Evolutionary conservation across 2,113 vertebrate species (phyloP).

Genomic region (Xenopus laevis): DNA sequence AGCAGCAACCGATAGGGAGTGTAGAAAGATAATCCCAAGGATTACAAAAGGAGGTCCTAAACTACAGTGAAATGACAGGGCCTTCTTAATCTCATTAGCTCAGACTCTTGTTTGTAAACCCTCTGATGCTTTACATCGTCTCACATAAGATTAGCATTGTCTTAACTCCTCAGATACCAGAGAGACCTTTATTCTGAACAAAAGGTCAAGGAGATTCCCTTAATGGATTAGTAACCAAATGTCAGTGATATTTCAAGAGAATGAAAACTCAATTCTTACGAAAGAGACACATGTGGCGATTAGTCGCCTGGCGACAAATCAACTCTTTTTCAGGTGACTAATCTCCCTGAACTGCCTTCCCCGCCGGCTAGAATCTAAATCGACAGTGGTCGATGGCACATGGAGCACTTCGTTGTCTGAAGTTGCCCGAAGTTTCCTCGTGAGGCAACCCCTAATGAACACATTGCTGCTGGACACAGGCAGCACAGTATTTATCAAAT

Average conservation of each 20-base stretch:
- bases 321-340: too few species aligned
- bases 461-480: too few species aligned
- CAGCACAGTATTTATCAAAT: too few species aligned
- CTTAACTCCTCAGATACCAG: background rate
- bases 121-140: background rate
- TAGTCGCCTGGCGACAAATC: too few species aligned
- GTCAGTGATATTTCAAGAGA: background rate
- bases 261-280: background rate
- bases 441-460: too few species aligned
- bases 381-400: too few species aligned
- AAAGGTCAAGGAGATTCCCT: background rate
- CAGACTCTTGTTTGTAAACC: background rate
- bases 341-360: too few species aligned
- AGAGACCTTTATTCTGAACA: background rate
- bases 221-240: background rate
- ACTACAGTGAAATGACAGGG: constrained; percentile 29
- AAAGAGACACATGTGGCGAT: too few species aligned
- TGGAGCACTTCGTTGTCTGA: too few species aligned
- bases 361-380: too few species aligned
- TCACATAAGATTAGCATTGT: background rate
- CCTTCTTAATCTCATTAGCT: constrained; percentile 32
- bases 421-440: too few species aligned
- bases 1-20: constrained; percentile 14
- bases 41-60: constrained; percentile 31
- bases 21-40: constrained; percentile 31